These are phyloP conservation scores for Apotomis capreana DNA, from an alignment of 2,888 invertebrate genomes.

Conservation along the genomic window DNA sequence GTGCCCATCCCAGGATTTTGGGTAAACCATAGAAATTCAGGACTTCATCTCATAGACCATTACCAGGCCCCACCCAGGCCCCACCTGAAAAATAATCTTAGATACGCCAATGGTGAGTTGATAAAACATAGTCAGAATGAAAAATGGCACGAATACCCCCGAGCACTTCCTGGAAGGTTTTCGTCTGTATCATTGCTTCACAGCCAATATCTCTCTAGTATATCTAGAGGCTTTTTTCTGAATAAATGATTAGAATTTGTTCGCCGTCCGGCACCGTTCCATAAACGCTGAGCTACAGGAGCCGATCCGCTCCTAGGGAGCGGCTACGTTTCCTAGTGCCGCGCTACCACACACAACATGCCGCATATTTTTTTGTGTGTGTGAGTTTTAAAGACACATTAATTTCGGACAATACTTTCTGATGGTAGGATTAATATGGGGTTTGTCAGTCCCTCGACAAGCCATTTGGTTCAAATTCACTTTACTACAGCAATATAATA, in stretches of 20 bases:
- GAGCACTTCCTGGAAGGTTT: neutral
- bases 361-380: neutral
- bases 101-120: no score
- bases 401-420: no score
- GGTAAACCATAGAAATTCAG: no score
- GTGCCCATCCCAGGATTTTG: no score
- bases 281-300: conserved; percentile 25
- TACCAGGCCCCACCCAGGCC: no score
- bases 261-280: conserved; percentile 4
- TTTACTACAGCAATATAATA: no score
- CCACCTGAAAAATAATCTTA: no score
- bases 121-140: neutral
- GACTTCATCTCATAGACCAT: no score
- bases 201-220: conserved; percentile 12
- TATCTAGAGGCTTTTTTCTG: conserved; percentile 27
- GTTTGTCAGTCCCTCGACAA: no score
- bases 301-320: conserved; percentile 10
- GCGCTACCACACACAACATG: conserved; percentile 6
- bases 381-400: no score
- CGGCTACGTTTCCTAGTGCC: neutral
- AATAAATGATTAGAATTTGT: conserved; percentile 33
- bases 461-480: no score
- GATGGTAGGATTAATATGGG: no score
- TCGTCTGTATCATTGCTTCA: conserved; percentile 13
- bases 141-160: neutral